phyloP scores from a whole-genome alignment of 2,797 vertebrate species.

The Urophycis tenuis region DNA sequence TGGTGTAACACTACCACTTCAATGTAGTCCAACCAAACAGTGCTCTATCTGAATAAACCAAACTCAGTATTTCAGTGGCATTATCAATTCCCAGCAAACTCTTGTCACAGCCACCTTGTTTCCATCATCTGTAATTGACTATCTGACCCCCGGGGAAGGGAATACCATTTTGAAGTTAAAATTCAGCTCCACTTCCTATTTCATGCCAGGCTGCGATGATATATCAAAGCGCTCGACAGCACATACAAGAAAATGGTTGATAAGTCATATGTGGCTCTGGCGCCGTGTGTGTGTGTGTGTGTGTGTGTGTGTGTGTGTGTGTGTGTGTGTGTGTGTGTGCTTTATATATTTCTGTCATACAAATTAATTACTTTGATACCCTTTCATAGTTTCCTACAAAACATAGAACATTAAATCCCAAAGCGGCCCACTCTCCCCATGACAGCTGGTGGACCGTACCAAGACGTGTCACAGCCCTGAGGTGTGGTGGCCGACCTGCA shows the following conservation, averaged over 20 bases:
- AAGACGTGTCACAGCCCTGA: constrained; percentile 9
- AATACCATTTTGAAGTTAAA: background rate
- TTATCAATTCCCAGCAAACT: background rate
- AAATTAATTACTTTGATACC: constrained; percentile 6
- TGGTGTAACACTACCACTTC: background rate
- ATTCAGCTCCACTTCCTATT: constrained; percentile 8
- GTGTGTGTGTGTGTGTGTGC: background rate
- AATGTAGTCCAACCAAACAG: background rate
- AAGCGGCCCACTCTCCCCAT: too few species aligned
- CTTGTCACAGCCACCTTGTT: background rate
- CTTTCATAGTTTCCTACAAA: background rate
- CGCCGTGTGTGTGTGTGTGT: background rate
- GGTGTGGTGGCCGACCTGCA: constrained; percentile 31
- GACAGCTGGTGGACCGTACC: constrained; percentile 18
- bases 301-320: background rate
- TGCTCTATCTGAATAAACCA: background rate
- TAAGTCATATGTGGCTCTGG: background rate
- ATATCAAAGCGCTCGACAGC: background rate
- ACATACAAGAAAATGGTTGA: background rate
- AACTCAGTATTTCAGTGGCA: background rate
- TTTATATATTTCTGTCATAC: background rate
- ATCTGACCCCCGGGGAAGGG: constrained; percentile 6
- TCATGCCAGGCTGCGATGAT: constrained; percentile 1
- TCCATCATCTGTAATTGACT: background rate
- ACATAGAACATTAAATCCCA: constrained; percentile 9